phyloP scores from a whole-genome alignment of 2,797 vertebrate species.

The Pyrocephalus nanus region DNA sequence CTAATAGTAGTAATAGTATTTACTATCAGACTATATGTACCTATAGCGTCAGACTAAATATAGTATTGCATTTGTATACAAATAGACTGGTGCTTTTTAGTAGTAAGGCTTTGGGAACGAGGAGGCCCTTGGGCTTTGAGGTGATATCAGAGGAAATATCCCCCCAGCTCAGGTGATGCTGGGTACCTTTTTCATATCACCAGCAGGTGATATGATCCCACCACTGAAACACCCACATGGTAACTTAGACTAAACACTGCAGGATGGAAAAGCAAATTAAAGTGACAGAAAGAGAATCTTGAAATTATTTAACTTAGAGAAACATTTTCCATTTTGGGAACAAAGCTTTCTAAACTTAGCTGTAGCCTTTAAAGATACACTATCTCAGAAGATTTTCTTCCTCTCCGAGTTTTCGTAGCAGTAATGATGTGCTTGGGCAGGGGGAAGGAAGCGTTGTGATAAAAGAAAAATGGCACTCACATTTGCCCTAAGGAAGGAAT shows the following conservation, averaged over 20 bases:
- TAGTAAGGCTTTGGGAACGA: neutral
- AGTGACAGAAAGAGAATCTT: neutral
- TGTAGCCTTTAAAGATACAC: neutral
- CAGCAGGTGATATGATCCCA: accelerated
- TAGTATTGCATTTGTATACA: neutral
- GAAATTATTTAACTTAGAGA: neutral
- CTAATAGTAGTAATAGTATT: neutral
- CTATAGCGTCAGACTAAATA: neutral
- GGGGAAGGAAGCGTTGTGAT: neutral
- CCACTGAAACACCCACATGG: neutral
- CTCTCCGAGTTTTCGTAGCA: neutral
- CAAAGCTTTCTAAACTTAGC: neutral
- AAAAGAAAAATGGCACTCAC: neutral
- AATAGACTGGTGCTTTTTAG: neutral
- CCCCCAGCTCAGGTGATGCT: too few species aligned
- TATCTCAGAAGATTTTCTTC: neutral
- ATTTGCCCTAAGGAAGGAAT: neutral
- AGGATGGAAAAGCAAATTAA: neutral
- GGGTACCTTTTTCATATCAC: too few species aligned
- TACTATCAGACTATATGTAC: too few species aligned
- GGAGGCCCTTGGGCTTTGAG: neutral
- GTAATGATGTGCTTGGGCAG: neutral
- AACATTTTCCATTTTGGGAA: neutral
- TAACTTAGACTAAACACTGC: neutral
- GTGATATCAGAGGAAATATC: neutral